Evolutionary conservation across 2,888 invertebrate genomes (phyloP).

Genomic region (Palloptera scutellata): DNA sequence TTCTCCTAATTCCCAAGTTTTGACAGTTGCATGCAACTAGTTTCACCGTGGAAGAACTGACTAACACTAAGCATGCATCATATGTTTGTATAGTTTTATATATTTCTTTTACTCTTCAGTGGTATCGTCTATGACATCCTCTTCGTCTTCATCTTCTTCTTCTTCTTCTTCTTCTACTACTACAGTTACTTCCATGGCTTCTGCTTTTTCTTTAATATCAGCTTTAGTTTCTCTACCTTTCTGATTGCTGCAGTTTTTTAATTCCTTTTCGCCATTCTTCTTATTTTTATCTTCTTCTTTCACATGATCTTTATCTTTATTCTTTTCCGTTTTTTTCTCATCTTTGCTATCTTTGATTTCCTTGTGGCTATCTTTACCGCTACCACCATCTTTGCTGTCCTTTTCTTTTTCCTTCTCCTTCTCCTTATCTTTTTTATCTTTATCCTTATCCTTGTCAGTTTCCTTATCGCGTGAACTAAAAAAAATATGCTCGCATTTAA

Average conservation of each 20-base stretch:
- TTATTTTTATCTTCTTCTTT: constrained; percentile 24
- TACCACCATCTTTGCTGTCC: constrained; percentile 21
- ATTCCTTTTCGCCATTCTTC: not conserved
- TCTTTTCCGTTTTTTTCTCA: constrained; percentile 21
- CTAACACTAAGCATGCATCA: too few relatives aligned
- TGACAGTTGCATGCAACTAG: too few relatives aligned
- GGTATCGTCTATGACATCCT: constrained; percentile 10
- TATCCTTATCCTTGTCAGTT: constrained; percentile 37
- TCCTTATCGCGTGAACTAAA: constrained; percentile 45
- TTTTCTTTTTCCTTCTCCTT: constrained; percentile 39
- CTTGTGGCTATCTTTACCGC: constrained; percentile 19
- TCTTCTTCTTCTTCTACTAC: constrained; percentile 18
- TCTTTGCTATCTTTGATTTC: constrained; percentile 22
- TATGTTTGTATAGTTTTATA: too few relatives aligned
- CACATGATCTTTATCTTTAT: constrained; percentile 14
- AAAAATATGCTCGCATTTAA: not conserved
- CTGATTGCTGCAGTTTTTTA: not conserved
- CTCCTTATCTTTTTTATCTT: constrained; percentile 40
- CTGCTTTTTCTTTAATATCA: constrained; percentile 19
- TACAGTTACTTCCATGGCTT: constrained; percentile 21
- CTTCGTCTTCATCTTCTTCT: constrained; percentile 11
- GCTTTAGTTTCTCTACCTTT: not conserved
- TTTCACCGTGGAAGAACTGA: too few relatives aligned
- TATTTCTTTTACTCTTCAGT: constrained; percentile 21
- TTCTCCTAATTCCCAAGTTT: too few relatives aligned